Conservation (phyloP, 2,113 vertebrate species). For the Notothenia coriiceps region DNA sequence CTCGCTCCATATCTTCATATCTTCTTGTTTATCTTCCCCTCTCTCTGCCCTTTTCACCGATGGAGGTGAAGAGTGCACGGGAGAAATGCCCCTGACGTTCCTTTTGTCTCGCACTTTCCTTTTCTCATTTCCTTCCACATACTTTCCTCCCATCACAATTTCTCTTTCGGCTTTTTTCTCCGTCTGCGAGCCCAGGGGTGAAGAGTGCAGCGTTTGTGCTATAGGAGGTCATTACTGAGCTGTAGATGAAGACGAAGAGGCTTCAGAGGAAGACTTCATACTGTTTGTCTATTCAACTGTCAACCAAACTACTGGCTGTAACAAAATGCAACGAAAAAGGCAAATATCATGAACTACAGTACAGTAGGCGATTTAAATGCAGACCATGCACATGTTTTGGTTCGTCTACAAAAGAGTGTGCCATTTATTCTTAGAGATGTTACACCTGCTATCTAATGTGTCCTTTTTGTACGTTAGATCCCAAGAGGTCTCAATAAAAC, state of each 20-base stretch:
- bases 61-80: constrained; percentile 54
- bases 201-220: constrained; percentile 46
- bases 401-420: not conserved
- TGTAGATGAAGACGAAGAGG: constrained; percentile 12
- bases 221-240: constrained; percentile 28
- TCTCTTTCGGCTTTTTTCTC: constrained; percentile 13
- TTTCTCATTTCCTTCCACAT: constrained; percentile 77
- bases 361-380: too few species aligned
- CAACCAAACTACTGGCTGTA: not conserved
- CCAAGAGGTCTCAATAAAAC: too few species aligned
- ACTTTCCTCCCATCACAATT: constrained; percentile 56
- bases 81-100: constrained; percentile 26
- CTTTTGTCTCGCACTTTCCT: constrained; percentile 50
- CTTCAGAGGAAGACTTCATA: not conserved
- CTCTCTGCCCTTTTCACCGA: constrained; percentile 36
- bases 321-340: not conserved
- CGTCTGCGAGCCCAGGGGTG: constrained; percentile 24
- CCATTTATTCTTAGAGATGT: not conserved
- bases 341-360: not conserved
- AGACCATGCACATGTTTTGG: too few species aligned
- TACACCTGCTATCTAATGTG: too few species aligned
- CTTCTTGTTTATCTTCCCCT: not conserved
- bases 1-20: not conserved
- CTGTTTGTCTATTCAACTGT: not conserved
- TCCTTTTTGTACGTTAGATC: too few species aligned